Base-by-base conservation (phyloP, 2,797 vertebrate species). In the Notolabrus celidotus region DNA sequence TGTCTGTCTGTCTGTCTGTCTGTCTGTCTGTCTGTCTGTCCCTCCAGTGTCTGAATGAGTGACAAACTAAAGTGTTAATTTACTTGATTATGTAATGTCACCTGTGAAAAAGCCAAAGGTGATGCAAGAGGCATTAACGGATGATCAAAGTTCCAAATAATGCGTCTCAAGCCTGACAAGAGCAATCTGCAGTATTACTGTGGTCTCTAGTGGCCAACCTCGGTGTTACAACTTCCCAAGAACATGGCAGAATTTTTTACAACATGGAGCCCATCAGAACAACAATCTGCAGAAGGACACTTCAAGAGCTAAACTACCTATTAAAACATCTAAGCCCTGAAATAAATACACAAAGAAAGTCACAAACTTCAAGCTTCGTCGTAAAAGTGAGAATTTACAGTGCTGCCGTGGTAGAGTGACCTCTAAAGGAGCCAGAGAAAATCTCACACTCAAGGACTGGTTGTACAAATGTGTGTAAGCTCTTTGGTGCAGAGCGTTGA, bases 131-230 rank as follows among this genome's bases (percentile, higher is more conserved):
- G 51, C 10, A 36, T 45, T 59, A 41, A 61, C 15, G 20, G 51
- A 70, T 58, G 16, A 54, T 38, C n/a, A 41, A 34, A 51, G 43
- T 10, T 52, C 23, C 34, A 4, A 7, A 10, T 23, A 38, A 46
- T 54, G 49, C 25, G 52, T 51, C 25, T 57, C 12, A 1, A 8
- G 36, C 29, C 45, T 22, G 15, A 52, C 10, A 15, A 10, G 5
- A 11, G 20, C 55, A 4, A 45, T 43, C 31, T 42, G 39, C 61
- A 29, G 87, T 84, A 43, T 62, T 55, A 79, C 76, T 79, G 67
- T 70, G 85, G 56, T 71, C 90, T 89, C 92, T 92, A 82, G 86
- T 86, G 91, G 86, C 51, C 41, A 43, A 5, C 10, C 1, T 0
- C 25, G 65, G 82, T 54, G 47, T 38, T 87, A 52, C 89, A 36